Evolutionary conservation across 1,140 invertebrate species (phyloP), one percentile per base, ranked within the genome.

Genomic region (Drosophila mayri): DNA sequence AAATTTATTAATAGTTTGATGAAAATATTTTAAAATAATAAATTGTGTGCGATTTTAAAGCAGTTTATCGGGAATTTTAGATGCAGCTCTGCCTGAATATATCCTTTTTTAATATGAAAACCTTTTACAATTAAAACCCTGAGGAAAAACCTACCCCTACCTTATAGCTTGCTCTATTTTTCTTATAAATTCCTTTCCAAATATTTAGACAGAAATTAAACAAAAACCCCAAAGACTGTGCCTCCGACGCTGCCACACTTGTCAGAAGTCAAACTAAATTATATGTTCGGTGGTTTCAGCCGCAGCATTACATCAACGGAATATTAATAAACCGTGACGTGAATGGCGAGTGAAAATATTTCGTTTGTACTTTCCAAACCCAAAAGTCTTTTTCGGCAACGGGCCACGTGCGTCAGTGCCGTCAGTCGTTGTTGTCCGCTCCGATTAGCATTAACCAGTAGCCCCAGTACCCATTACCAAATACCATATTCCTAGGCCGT

Each of bases 251-350:
- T 22, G 52, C 41, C 55, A 44, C 43, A 49, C 50, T 71, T 72
- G 70, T 73, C 70, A 73, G 30, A 72, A 73, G 70, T 73, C 70
- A 73, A 72, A 73, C 54, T 37, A 35, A 73, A 73, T 73, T 73
- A 73, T 73, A 43, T 71, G 8, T 44, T 16, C 25, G 58, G 28
- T 30, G 52, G 50, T 71, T 40, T 60, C 30, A 58, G 79, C 20
- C 60, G 67, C 76, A 83, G 67, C 76, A 83, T 88, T 87, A 88
- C 83, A 87, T 83, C 76, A 87, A 88, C 79, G 54, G 84, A 88
- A 88, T 88, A 88, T 88, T 88, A 84, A 88, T 87, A 88, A 88
- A 84, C 66, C 76, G 73, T 88, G 84, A 88, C 85, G 84, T 75
- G 64, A 59, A 74, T 57, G 55, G 60, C 41, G 37, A 60, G 55